A percentile compares a stretch with the other conserved stretches of the same genome.
Conservation (phyloP, 2,113 vertebrate species). For the Aegotheles bennettii region DNA sequence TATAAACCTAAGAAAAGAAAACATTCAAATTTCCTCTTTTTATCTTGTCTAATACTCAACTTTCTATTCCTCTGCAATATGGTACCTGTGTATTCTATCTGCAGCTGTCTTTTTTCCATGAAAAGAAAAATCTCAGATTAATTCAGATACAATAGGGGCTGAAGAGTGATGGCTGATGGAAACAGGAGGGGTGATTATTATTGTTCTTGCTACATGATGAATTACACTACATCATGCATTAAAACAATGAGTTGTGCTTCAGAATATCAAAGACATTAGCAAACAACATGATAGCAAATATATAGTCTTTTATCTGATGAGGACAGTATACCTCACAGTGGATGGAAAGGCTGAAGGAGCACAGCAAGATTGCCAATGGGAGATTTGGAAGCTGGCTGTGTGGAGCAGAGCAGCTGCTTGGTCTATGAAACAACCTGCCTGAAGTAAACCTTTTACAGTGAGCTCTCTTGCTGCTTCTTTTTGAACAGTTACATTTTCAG, state of each 20-base stretch:
- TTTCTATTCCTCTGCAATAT: background rate
- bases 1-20: background rate
- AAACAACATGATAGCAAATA: slow-evolving; percentile 63
- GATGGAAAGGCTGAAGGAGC: background rate
- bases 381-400: background rate
- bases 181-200: slow-evolving; percentile 78
- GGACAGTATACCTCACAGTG: background rate
- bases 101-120: slow-evolving; percentile 17
- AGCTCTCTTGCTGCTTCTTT: background rate
- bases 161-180: slow-evolving; percentile 79
- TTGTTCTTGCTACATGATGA: slow-evolving; percentile 81
- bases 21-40: background rate
- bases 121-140: slow-evolving; percentile 82
- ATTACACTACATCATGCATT: slow-evolving; percentile 72
- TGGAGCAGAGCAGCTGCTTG: background rate
- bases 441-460: background rate
- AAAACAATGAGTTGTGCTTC: slow-evolving; percentile 77
- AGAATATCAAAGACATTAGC: slow-evolving; percentile 71
- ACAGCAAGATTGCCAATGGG: background rate
- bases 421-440: background rate
- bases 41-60: background rate
- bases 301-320: slow-evolving; percentile 42
- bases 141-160: slow-evolving; percentile 74
- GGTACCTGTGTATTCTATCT: background rate
- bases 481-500: background rate